Percentiles rank a stretch among this genome's conserved stretches.
These are phyloP conservation scores for Elachura formosa DNA, from an alignment of 2,113 vertebrate species.

Conservation along the genomic window DNA sequence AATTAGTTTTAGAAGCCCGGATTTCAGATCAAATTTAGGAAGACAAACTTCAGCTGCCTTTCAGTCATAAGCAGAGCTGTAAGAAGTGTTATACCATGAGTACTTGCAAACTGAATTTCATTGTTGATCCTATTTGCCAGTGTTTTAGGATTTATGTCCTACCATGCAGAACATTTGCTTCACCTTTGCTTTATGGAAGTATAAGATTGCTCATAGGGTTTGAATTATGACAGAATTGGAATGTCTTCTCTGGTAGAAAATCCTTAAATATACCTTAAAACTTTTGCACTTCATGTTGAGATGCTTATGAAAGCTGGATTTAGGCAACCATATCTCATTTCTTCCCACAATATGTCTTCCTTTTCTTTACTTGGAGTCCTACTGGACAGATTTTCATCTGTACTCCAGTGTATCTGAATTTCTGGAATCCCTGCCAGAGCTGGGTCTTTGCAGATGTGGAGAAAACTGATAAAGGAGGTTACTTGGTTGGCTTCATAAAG, in stretches of 20 bases:
- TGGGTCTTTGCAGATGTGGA: not conserved
- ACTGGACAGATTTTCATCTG: not conserved
- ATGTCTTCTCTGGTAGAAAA: not conserved
- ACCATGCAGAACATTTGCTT: not conserved
- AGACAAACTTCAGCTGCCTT: not conserved
- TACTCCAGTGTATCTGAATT: not conserved
- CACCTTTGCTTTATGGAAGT: not conserved
- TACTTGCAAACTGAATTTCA: not conserved
- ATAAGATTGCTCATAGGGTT: not conserved
- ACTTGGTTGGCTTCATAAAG: not conserved
- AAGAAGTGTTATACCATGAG: not conserved
- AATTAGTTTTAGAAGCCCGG: not conserved
- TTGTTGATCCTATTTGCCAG: not conserved
- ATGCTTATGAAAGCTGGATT: not conserved
- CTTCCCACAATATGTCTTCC: not conserved
- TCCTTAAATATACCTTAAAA: not conserved
- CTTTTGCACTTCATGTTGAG: not conserved
- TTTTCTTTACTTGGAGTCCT: not conserved
- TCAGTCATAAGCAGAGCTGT: not conserved
- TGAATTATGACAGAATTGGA: not conserved
- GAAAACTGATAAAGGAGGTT: not conserved
- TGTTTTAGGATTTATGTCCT: not conserved
- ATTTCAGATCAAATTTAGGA: not conserved
- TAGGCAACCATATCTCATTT: not conserved
- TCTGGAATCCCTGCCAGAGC: not conserved